Percentiles rank a stretch among this genome's conserved stretches.
These are phyloP conservation scores for Caenorhabditis sulstoni DNA, from an alignment of 2,888 invertebrate genomes.

Conservation along the genomic window DNA sequence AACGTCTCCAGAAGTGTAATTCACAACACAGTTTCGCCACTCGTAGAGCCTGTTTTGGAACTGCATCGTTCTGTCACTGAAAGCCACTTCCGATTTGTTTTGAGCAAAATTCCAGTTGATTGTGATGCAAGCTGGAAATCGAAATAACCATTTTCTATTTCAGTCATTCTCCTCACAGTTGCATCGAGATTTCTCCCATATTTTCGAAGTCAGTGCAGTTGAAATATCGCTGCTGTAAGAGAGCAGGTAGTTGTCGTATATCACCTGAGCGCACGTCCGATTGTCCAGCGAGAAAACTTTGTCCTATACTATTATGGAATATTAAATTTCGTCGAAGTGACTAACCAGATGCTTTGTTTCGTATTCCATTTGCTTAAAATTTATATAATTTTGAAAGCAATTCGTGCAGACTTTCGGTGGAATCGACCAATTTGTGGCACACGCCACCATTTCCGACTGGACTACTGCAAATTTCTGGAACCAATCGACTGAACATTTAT, in stretches of 20 bases:
- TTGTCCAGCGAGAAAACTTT: slow-evolving; percentile 69
- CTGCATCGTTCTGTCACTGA: slow-evolving; percentile 67
- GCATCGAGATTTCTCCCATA: slow-evolving; percentile 78
- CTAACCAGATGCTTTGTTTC: slow-evolving; percentile 74
- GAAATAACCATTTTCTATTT: not conserved
- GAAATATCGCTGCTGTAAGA: slow-evolving; percentile 76
- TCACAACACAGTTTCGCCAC: slow-evolving; percentile 77
- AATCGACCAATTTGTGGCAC: slow-evolving; percentile 77
- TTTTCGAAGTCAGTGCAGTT: slow-evolving; percentile 66
- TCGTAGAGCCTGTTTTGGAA: slow-evolving; percentile 66
- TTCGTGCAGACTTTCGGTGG: slow-evolving; percentile 80
- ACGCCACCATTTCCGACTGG: slow-evolving; percentile 72
- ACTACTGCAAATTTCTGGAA: slow-evolving; percentile 65
- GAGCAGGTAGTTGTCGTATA: slow-evolving; percentile 77
- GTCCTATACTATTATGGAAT: slow-evolving; percentile 45
- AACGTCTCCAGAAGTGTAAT: slow-evolving; percentile 58
- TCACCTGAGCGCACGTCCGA: slow-evolving; percentile 75
- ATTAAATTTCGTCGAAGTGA: not conserved
- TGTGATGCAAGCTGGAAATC: slow-evolving; percentile 67
- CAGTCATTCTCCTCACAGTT: slow-evolving; percentile 66
- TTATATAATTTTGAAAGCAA: slow-evolving; percentile 75
- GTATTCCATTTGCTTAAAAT: slow-evolving; percentile 76
- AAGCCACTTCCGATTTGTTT: slow-evolving; percentile 64
- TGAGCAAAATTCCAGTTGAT: slow-evolving; percentile 71
- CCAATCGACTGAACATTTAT: slow-evolving; percentile 9